phyloP scores from a whole-genome alignment of 2,797 vertebrate species.

The Lindbergichthys nudifrons region DNA sequence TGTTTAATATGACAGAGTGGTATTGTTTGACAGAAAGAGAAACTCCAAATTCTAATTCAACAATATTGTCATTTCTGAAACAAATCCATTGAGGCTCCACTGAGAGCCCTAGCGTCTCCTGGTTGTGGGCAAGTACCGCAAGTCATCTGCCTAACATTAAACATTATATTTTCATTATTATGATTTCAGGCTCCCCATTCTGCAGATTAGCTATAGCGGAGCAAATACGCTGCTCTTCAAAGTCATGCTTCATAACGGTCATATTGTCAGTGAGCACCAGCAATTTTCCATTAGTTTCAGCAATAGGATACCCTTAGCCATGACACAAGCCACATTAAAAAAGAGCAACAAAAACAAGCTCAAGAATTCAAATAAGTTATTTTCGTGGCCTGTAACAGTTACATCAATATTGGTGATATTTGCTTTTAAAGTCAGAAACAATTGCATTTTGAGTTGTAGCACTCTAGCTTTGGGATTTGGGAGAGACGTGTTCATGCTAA shows the following conservation, averaged over 20 bases:
- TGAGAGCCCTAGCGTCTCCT: neutral
- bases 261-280: neutral
- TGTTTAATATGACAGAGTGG: neutral
- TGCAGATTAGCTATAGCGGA: neutral
- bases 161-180: neutral
- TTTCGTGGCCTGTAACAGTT: neutral
- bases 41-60: neutral
- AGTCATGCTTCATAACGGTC: constrained; percentile 4
- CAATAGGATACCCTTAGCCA: neutral
- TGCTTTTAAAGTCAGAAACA: no score
- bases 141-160: neutral
- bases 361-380: neutral
- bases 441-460: neutral
- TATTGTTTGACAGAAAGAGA: neutral
- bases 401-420: neutral
- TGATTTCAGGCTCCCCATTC: neutral
- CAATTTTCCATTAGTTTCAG: constrained; percentile 2
- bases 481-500: neutral
- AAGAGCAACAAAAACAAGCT: neutral
- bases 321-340: constrained; percentile 4
- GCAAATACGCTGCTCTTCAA: neutral
- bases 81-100: neutral
- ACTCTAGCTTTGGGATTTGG: neutral
- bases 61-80: constrained; percentile 11
- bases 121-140: neutral